Percentiles rank a stretch among this genome's conserved stretches.
These are phyloP conservation scores for Crypturellus undulatus DNA, from an alignment of 2,113 vertebrate genomes.

Conservation along the genomic window DNA sequence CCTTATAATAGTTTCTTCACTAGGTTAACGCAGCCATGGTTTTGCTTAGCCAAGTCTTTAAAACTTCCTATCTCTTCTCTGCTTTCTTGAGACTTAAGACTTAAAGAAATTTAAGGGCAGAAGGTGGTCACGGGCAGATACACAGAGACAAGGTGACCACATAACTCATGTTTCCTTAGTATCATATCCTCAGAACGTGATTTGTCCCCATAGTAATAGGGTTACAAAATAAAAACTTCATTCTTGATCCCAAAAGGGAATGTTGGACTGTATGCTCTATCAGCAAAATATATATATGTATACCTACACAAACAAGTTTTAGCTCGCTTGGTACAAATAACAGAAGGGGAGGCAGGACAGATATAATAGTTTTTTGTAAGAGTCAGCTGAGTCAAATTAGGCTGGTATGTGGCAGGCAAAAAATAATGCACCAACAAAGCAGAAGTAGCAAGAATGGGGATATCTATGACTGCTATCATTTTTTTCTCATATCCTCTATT, in stretches of 20 bases:
- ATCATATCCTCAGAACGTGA: not conserved
- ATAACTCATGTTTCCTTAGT: not conserved
- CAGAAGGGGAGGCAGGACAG: not conserved
- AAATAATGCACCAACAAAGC: not conserved
- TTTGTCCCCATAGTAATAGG: not conserved
- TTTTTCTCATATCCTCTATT: not conserved
- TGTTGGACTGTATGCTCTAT: not conserved
- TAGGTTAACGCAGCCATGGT: not conserved
- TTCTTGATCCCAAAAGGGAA: not conserved
- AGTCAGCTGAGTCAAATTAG: not conserved
- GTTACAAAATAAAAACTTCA: not conserved
- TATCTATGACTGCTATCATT: not conserved
- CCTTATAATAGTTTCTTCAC: rapidly evolving
- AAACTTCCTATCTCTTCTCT: not conserved
- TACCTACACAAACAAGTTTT: rapidly evolving
- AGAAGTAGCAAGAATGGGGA: not conserved
- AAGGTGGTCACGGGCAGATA: not conserved
- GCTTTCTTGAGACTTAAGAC: not conserved
- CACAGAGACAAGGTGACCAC: not conserved
- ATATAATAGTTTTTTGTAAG: not conserved
- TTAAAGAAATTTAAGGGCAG: not conserved
- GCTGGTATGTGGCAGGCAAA: not conserved
- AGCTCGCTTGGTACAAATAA: not conserved
- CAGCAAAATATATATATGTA: not conserved
- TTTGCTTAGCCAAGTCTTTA: not conserved